Base-by-base conservation (phyloP, 2,113 vertebrate species). In the Oceanites oceanicus region DNA sequence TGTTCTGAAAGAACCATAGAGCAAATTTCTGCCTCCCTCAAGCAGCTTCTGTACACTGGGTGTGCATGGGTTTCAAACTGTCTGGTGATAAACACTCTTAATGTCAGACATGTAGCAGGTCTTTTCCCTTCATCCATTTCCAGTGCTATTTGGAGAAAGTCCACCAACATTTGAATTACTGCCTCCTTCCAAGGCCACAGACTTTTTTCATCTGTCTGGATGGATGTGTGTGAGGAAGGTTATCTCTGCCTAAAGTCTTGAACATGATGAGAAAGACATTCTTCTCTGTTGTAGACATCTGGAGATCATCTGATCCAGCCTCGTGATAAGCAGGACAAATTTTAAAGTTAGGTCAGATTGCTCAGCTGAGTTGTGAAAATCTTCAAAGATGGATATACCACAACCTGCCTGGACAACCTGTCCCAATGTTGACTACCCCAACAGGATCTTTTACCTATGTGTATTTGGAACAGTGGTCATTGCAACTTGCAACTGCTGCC, bases 341-440 rank as follows among this genome's bases (percentile, higher is more conserved):
- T 73, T 82, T n/a, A 72, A n/a, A 62, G 25, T n/a, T 36, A 47
- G 38, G 21, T 63, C 40, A 73, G 36, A 49, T 45, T 67, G n/a
- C 23, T 66, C 7, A 42, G 18, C 13, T 82, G 19, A 72, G 13
- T 44, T 67, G 19, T 55, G n/a, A 77, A 76, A 61, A 38, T 66
- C 30, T 59, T 76, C 45, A 36, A 49, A 71, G 44, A 36, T 3
- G 13, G 42, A 11, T 70, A 55, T 68, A 70, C 13, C 15, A 38
- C 45, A 80, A 4, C 14, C 7, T 76, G 10, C 6, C 71, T 89
- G 44, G 22, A 34, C 29, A 55, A 11, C 29, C 20, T 47, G 20
- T 91, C 25, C 29, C 34, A 0, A 0, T 20, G 4, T 19, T 74
- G n/a, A n/a, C 40, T 45, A 32, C 15, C 11, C 18, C 2, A 74